Base-by-base conservation (phyloP, 2,888 invertebrate species). In the Artemia sp. region DNA sequence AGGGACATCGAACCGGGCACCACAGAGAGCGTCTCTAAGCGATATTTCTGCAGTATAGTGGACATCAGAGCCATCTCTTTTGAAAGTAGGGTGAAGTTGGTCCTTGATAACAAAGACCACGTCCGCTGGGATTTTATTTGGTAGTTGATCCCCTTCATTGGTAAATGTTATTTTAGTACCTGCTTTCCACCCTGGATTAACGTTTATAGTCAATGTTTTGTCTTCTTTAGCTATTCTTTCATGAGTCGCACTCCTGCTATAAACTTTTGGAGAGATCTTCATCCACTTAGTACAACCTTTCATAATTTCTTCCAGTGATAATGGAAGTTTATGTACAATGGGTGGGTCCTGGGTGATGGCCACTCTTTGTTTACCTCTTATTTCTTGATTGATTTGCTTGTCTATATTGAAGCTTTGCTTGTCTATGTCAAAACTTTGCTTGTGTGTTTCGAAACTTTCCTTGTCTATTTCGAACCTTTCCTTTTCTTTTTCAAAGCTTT, bases 91-190 rank as follows among this genome's bases (percentile, higher is more conserved):
- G 80, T 96, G 91, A 2, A 94, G 90, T 78, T 94, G 95, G 79
- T 96, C 96, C 74, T 92, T 83, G 75, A 96, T 94, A 73, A 94
- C 93, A 79, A 97, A 96, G 67, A 95, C 91, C 73, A 96, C 92
- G 78, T 96, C 95, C 0, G 96, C 95, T 4, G 96, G 94, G 69
- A 94, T 89, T 79, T 91, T 93, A 75, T 91, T 90, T 53, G 92
- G 86, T 10, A 87, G 87, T 77, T 94, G 94, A 77, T 96, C 96
- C 50, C 96, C 96, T 79, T 96, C 96, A 75, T 89, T 86, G 77
- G 93, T 93, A 83, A 96, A 96, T 73, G 96, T 96, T 73, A 96
- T 94, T 81, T 94, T 95, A 0, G 96, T 96, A 51, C 96, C 96
- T 1, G 94, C 90, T 78, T 96, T 96, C 96, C 96, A 96, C 12